Percentiles rank a stretch among this genome's conserved stretches.
These are phyloP conservation scores for Myrmecophaga tridactyla DNA, from an alignment of 2,113 vertebrate species.

Conservation along the genomic window DNA sequence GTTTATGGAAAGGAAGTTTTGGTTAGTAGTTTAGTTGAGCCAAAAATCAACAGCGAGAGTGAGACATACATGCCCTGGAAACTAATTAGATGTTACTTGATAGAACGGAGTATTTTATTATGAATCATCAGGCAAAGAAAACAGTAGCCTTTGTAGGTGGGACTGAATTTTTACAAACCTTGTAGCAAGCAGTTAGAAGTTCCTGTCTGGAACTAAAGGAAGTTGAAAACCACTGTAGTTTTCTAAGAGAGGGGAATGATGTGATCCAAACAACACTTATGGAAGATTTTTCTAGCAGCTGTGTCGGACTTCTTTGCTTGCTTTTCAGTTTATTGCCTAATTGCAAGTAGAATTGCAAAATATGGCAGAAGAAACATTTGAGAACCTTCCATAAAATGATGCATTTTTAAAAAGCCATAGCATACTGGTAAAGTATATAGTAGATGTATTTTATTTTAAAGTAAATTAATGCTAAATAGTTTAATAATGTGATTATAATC, in stretches of 20 bases:
- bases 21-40: background rate
- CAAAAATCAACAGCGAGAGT: background rate
- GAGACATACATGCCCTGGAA: background rate
- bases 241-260: constrained; percentile 62
- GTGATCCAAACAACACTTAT: constrained; percentile 69
- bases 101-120: background rate
- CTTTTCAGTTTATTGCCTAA: constrained; percentile 71
- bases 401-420: constrained; percentile 12
- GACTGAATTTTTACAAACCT: constrained; percentile 44
- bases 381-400: constrained; percentile 39
- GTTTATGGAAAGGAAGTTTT: background rate
- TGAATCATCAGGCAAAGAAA: background rate
- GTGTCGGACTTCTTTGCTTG: constrained; percentile 67
- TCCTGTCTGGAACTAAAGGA: constrained; percentile 49
- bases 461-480: constrained; percentile 34
- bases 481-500: background rate
- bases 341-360: constrained; percentile 69
- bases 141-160: background rate
- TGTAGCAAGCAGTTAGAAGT: constrained; percentile 49
- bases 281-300: constrained; percentile 66
- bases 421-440: background rate
- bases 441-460: constrained; percentile 15
- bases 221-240: constrained; percentile 59
- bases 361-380: constrained; percentile 49
- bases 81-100: background rate